Evolutionary conservation across 2,888 invertebrate genomes (phyloP), one percentile per base, ranked within the genome.

Genomic region (Schizotus pectinicornis): DNA sequence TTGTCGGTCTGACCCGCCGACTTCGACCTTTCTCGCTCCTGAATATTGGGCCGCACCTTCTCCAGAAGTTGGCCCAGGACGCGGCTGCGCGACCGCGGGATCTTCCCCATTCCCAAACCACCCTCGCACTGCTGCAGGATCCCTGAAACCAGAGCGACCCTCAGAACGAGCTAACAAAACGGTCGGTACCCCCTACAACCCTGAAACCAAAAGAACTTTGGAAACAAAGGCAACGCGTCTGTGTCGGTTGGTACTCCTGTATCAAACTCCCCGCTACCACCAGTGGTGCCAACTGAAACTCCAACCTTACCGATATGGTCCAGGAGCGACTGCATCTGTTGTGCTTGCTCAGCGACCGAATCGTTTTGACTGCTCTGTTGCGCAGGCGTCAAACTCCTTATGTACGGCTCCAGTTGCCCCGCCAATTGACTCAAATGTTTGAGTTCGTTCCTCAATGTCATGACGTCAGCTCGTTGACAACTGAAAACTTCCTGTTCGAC

Each of bases 331-430:
- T 84, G 83, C 55, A 85, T 70, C 63, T 84, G 83, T 67, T 82
- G 81, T 11, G 81, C 80, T 38, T 81, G 80, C 2, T 79, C 80
- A 6, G 77, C 70, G 6, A 77, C 64, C 32, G 70, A 67, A 6
- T 77, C 77, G 43, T 59, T 69, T 32, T 69, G 68, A 11, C 61
- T 67, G 33, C 50, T 51, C 38, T 69, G 67, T 48, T 65, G 56
- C 72, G 67, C 79, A 2, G 80, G 79, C 0, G 82, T 78, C 56
- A 84, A 76, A 12, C 84, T 85, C 60, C 85, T 82, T 31, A 88
- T 84, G 73, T 86, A 88, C 0, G 88, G 88, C 67, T 88, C 87
- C 56, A 89, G 75, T 67, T 88, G 87, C 55, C 85, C 84, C 0
- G 87, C 85, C 39, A 87, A 81, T 56, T 73, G 74, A 66, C 84